A percentile compares a stretch with the other conserved stretches of the same genome.
Conservation (phyloP, 2,888 invertebrate species). For the Melikaiella ostensackeni region DNA sequence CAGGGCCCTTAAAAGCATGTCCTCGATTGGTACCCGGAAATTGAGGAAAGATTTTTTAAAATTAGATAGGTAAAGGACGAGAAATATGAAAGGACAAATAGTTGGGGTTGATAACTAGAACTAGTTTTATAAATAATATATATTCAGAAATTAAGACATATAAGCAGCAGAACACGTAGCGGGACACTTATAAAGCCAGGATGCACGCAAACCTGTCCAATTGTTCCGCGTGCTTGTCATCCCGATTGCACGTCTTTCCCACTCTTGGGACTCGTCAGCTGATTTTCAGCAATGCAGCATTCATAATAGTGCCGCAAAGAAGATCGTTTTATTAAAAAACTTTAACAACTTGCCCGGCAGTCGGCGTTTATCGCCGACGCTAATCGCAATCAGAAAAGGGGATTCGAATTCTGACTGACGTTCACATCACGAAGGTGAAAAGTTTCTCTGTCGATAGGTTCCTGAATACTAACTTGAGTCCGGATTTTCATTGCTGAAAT, state of each 20-base stretch:
- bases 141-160: conserved; percentile 16
- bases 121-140: neutral
- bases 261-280: conserved; percentile 60
- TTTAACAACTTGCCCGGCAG: conserved; percentile 45
- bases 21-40: neutral
- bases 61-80: neutral
- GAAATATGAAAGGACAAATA: neutral
- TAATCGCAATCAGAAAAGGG: conserved; percentile 10
- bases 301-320: conserved; percentile 53
- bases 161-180: conserved; percentile 28
- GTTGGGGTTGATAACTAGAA: neutral
- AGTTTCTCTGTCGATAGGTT: conserved; percentile 10
- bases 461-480: neutral
- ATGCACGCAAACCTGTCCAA: conserved; percentile 63
- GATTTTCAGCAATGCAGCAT: conserved; percentile 61
- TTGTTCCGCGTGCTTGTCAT: conserved; percentile 63
- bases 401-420: conserved; percentile 14
- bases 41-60: neutral
- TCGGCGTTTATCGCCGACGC: conserved; percentile 1
- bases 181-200: conserved; percentile 27
- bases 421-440: conserved; percentile 31
- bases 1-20: neutral
- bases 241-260: conserved; percentile 34
- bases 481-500: conserved; percentile 3
- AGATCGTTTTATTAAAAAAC: conserved; percentile 57